Base-by-base conservation (phyloP, 2,113 vertebrate genomes). In the Leucoraja erinaceus region DNA sequence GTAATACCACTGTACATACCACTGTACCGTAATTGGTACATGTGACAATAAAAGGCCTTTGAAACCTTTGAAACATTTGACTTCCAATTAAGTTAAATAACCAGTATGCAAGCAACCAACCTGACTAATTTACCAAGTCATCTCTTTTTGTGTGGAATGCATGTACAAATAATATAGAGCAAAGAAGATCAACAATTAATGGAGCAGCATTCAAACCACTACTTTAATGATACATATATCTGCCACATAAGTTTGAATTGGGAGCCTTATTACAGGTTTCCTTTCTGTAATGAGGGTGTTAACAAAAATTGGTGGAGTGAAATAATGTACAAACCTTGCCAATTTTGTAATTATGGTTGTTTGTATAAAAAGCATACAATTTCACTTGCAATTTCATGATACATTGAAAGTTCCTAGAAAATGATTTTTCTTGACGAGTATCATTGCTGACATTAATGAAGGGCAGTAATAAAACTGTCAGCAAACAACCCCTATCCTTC, bases 371-470 rank as follows among this genome's bases (percentile, higher is more conserved):
- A 91, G 90, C 83, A 25, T 91, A 91, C 66, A 91, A 47, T 47
- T 91, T 70, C 90, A 91, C 33, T 91, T 72, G 68, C 38, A 91
- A 22, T 74, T 68, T 72, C 90, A 91, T 91, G 66, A 91, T 33
- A 74, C 20, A 47, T 70, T 72, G 90, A 91, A 91, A 0, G 11
- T 31, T 72, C 68, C 68, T 72, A 72, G 72, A 88, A 91, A 91
- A 72, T 91, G 90, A 91, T 74, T 91, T 91, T 68, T 68, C 90
- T 91, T 91, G 68, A 91, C 72, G 66, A 91, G 66, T 72, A 91
- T 91, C 90, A 91, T 91, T 91, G 6, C 54, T 91, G 90, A 72
- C 68, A 91, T 20, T 91, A 91, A 91, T 91, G 90, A 91, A 91
- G 90, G 90, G 33, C 68, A 54, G 33, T 72, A 91, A 91, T 74